phyloP scores from a whole-genome alignment of 2,888 invertebrate genomes.

The Xestia xanthographa region DNA sequence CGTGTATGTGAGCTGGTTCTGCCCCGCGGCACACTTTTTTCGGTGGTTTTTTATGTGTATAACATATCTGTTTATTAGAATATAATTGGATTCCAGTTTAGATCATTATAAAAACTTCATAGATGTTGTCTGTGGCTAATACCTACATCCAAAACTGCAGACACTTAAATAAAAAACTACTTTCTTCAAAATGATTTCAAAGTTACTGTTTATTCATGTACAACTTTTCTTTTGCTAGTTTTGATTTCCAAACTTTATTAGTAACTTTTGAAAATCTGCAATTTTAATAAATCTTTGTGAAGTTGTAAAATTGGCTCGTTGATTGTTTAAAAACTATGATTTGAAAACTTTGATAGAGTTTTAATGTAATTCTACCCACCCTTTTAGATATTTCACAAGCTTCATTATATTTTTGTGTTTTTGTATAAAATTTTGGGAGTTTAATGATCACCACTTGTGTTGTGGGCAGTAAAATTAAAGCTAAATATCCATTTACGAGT shows the following conservation, averaged over 20 bases:
- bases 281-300: slow-evolving; percentile 24
- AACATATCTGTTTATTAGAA: too few species aligned
- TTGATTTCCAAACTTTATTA: background rate
- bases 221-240: slow-evolving; percentile 18
- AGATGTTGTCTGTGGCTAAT: background rate
- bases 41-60: too few species aligned
- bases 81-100: too few species aligned
- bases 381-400: background rate
- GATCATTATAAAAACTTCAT: too few species aligned
- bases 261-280: slow-evolving; percentile 14
- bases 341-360: slow-evolving; percentile 21
- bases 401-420: background rate
- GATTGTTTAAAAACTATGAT: slow-evolving; percentile 34
- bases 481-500: background rate
- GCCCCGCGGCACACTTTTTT: too few species aligned
- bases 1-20: too few species aligned
- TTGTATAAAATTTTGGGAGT: background rate
- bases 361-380: slow-evolving; percentile 8
- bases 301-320: slow-evolving; percentile 12
- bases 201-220: background rate
- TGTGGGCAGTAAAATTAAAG: background rate
- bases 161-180: background rate
- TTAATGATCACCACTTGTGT: slow-evolving; percentile 6
- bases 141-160: background rate
- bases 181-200: slow-evolving; percentile 11